Evolutionary conservation across 64 coral and sea anemone species (phyloP), one percentile per base, ranked within the genome.

Genomic region (Platygyra sinensis): DNA sequence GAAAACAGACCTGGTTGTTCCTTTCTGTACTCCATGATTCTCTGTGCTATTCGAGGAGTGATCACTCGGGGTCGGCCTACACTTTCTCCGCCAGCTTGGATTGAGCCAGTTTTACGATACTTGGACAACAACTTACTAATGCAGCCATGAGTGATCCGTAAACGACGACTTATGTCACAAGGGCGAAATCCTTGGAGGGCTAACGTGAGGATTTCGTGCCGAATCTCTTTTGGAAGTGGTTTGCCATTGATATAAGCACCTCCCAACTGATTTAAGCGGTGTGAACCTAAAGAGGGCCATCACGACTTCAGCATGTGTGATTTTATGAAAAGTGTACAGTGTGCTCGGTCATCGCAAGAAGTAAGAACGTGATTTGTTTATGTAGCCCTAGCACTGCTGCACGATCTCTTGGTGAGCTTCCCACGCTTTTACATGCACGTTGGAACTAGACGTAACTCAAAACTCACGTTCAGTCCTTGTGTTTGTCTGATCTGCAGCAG

Each of bases 121-220:
- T 73, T 73, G 71, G 71, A 73, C 71, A 73, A 33, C 71, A 73
- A 15, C 30, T 73, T 73, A 73, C 71, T 73, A 16, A 73, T 33
- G 15, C 71, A 73, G 29, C 71, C 71, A 31, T 73, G 71, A 73
- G 77, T 79, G 54, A 79, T 59, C 10, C 25, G 39, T 29, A 59
- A 52, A 59, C 77, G 52, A 59, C 38, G 77, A 38, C 77, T 79
- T 50, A 79, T 79, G 38, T 20, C 77, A 79, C 77, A 52, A 50
- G 39, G 38, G 20, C 46, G 77, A 33, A 79, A 20, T 20, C 77
- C 77, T 59, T 79, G 38, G 10, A 20, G 6, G 9, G 38, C 5
- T 50, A 79, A 59, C 1, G 6, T 18, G 77, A 51, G 39, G 42
- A 79, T 52, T 50, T 59, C 42, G 18, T n/a, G 8, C 18, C 77